Evolutionary conservation across 1,140 invertebrate species (phyloP).

Genomic region (Leptoteleia sp.): DNA sequence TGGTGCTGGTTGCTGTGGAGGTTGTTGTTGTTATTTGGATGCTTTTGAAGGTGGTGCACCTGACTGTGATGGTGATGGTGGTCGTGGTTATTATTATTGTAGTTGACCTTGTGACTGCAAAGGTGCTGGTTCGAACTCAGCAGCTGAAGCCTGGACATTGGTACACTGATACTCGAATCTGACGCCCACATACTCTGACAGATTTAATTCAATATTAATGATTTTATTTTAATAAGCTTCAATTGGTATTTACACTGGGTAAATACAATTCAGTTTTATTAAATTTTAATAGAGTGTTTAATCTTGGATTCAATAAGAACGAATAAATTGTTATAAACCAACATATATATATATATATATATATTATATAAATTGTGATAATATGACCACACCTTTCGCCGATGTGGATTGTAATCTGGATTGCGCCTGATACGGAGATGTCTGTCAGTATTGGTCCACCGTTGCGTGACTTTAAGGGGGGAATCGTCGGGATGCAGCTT

Average conservation of each 20-base stretch:
- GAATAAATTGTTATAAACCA: too few relatives aligned
- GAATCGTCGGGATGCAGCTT: conserved; percentile 93
- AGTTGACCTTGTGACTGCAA: conserved; percentile 35
- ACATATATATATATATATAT: too few relatives aligned
- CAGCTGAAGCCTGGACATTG: conserved; percentile 77
- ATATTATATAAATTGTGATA: too few relatives aligned
- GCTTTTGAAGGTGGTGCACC: conserved; percentile 39
- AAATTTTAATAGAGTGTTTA: too few relatives aligned
- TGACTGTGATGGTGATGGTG: conserved; percentile 63
- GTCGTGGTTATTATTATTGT: conserved; percentile 62
- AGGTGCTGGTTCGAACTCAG: conserved; percentile 63
- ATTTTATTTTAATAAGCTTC: too few relatives aligned
- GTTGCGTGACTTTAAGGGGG: conserved; percentile 90
- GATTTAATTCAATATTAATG: too few relatives aligned
- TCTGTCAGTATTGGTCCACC: conserved; percentile 86
- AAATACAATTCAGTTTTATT: too few relatives aligned
- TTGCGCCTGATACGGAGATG: conserved; percentile 90
- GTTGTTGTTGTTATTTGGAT: conserved; percentile 52
- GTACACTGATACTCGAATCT: conserved; percentile 78
- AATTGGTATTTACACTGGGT: too few relatives aligned
- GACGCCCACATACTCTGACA: conserved; percentile 79
- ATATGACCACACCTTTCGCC: conserved; percentile 84
- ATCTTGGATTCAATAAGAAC: too few relatives aligned
- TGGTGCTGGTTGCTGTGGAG: conserved; percentile 38
- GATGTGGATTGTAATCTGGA: conserved; percentile 86